These are phyloP conservation scores for Aricia agestis DNA, from an alignment of 1,140 invertebrate species.

Conservation along the genomic window DNA sequence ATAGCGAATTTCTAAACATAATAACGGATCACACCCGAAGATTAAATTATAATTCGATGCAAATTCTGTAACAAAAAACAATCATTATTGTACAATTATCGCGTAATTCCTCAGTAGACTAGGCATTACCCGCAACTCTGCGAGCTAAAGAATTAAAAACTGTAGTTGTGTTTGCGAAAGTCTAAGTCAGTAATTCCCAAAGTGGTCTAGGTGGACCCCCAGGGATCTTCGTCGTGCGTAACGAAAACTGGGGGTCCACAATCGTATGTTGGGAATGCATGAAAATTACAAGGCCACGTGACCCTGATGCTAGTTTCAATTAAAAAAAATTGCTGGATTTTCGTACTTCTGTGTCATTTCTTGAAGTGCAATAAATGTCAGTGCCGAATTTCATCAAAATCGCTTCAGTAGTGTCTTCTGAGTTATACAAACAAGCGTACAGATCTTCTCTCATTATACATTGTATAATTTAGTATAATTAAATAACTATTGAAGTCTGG, in stretches of 20 bases:
- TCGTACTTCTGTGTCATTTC: too few species aligned
- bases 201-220: too few species aligned
- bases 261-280: too few species aligned
- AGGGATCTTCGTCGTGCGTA: too few species aligned
- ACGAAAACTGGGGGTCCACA: too few species aligned
- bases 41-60: constrained; percentile 9
- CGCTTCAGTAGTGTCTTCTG: background rate
- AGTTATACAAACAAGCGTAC: background rate
- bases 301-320: too few species aligned
- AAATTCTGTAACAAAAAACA: background rate
- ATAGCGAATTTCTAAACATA: constrained; percentile 15
- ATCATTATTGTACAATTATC: background rate
- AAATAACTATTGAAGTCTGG: background rate
- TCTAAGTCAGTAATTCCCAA: too few species aligned
- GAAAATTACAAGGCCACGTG: too few species aligned
- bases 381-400: background rate
- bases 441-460: background rate
- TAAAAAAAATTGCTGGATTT: too few species aligned
- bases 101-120: background rate
- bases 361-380: too few species aligned
- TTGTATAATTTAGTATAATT: background rate
- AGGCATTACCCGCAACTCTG: background rate
- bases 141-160: too few species aligned
- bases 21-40: constrained; percentile 5
- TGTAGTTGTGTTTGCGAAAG: too few species aligned